Evolutionary conservation across 2,888 invertebrate genomes (phyloP), one percentile per base, ranked within the genome.

Genomic region (Leucophenga maculata): DNA sequence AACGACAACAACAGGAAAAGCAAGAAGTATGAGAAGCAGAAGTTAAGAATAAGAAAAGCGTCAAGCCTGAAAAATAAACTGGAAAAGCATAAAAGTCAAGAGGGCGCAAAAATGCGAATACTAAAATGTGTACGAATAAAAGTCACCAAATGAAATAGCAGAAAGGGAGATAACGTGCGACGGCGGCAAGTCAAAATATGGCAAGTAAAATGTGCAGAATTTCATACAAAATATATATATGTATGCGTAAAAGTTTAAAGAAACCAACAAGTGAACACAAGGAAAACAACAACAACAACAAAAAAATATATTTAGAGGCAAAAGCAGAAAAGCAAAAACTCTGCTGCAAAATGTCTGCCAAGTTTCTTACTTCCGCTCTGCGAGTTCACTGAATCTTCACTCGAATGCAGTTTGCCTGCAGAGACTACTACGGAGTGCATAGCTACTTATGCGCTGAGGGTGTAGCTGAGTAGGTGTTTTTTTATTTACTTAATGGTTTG

Each of bases 281-380:
- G n/a, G n/a, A n/a, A n/a, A n/a, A n/a, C 48, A 48, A 48, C 48
- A 26, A 26, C 1, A 26, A 26, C 26, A 26, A 26, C 26, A 48
- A 48, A 26, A 1, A 48, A 48, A 26, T 26, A 26, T 4, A 26
- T 4, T 3, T 26, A 26, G 26, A 26, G 4, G 26, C 26, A 26
- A 3, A 26, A 26, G 4, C 26, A 26, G 26, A 4, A 26, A 26
- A 26, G 26, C 26, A 50, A 50, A 50, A 16, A 18, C 50, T 50
- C n/a, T 55, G 55, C n/a, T 18, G 18, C 59, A 59, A 67, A 67
- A 59, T 67, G 67, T 67, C 67, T 67, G 32, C 67, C 59, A 67
- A 67, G 67, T 67, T 67, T 46, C 46, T 14, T 20, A 26, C 26
- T 59, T 59, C 67, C 67, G 50, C 52, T 54, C 54, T 32, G 39